Base-by-base conservation (phyloP, 37 sponge, comb jelly and placozoan genomes). In the Lycopodina hypogea region DNA sequence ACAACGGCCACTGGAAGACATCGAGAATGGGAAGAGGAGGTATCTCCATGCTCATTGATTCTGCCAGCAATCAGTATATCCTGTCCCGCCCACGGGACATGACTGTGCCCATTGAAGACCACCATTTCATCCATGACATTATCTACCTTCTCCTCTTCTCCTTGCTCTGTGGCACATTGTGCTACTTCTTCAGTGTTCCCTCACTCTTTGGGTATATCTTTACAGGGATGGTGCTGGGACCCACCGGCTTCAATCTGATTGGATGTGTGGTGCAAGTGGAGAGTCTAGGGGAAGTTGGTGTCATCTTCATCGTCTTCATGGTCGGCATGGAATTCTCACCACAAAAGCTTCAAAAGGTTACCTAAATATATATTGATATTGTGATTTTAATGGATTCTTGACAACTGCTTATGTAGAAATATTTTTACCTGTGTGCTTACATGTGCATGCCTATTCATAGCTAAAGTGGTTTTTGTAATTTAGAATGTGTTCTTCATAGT, bases 261-360 rank as follows among this genome's bases (percentile, higher is more conserved):
- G 33, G 53, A 34, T 87, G 82, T 3, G 64, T 87, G 52, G 88
- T 87, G 26, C 84, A 83, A 77, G 72, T 94, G 26, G 95, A 97
- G 76, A 94, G 91, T 39, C 56, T 97, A 1, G 98, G 95, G 48
- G 98, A 97, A 57, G 82, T 97, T 80, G 98, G 98, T 0, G 91
- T 94, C 17, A 81, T 94, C 45, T 89, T 94, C 45, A 92, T 94
- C 40, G 71, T 97, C 45, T 94, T 97, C 45, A 58, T 78, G 42
- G 80, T 92, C 0, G 98, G 95, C 17, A 51, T 97, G 72, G 93
- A 94, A 51, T 87, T 97, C 62, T 90, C 98, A 22, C 88, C 95
- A 14, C 90, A 87, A 3, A 90, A 92, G 63, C 70, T 97, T 2
- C 38, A 52, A 32, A 97, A 90, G 91, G 98, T 92, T 21, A 45